Conservation (phyloP, 2,797 vertebrate genomes). For the Philypnodon macrostomus region DNA sequence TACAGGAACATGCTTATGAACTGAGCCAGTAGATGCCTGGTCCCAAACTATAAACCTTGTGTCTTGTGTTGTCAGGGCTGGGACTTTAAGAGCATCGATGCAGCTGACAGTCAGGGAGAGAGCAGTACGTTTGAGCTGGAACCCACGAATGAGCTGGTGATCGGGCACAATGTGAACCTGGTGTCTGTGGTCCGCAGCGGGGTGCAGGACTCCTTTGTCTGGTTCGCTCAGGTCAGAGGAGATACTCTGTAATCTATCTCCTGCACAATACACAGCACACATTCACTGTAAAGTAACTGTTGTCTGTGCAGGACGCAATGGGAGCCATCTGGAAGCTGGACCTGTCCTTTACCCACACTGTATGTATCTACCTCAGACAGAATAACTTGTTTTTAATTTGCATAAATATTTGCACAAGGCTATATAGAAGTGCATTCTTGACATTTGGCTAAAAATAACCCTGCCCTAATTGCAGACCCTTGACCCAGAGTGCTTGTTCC, state of each 20-base stretch:
- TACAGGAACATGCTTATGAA: no score
- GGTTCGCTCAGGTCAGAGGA: slow-evolving; percentile 93
- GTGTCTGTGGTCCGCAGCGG: slow-evolving; percentile 83
- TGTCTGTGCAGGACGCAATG: slow-evolving; percentile 80
- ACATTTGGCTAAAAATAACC: no score
- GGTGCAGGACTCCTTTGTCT: slow-evolving; percentile 77
- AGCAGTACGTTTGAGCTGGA: slow-evolving; percentile 82
- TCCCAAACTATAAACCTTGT: no score
- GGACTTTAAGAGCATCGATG: slow-evolving; percentile 86
- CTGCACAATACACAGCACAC: slow-evolving; percentile 14
- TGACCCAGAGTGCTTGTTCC: slow-evolving; percentile 86
- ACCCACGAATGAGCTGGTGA: slow-evolving; percentile 85
- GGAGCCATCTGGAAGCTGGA: slow-evolving; percentile 95
- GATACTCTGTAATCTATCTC: no score
- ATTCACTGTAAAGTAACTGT: background rate
- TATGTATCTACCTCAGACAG: slow-evolving; percentile 66
- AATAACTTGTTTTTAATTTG: no score
- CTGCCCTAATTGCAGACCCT: slow-evolving; percentile 82
- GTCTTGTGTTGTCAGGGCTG: slow-evolving; percentile 76
- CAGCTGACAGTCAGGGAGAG: slow-evolving; percentile 75
- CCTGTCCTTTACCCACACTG: slow-evolving; percentile 88
- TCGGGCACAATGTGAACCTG: slow-evolving; percentile 83
- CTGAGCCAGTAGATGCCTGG: no score
- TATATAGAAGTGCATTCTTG: no score
- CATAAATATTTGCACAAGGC: no score